Evolutionary conservation across 1,140 invertebrate genomes (phyloP), one percentile per base, ranked within the genome.

Genomic region (Bursaphelenchus mucronatus): DNA sequence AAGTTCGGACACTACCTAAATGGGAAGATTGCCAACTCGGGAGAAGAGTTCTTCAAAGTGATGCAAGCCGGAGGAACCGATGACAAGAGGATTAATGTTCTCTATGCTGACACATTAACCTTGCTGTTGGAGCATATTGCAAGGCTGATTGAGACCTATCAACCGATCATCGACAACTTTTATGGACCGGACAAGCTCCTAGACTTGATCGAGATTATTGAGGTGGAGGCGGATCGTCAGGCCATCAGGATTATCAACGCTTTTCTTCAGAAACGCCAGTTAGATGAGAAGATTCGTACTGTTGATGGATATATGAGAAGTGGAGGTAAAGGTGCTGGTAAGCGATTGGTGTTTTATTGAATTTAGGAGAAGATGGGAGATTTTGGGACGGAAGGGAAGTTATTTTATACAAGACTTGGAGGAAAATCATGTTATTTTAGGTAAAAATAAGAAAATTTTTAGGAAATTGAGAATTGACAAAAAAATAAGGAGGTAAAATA

Each of bases 1-100:
- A 89, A 92, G 76, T 95, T 96, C 81, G 90, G 91, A n/a, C 86
- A 86, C 19, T 97, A 94, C 82, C 85, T 98, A 3, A 90, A 90
- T 73, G 85, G 87, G 47, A 82, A 85, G 81, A 78, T 82, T 57
- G 70, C 67, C 13, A 61, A 68, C 41, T 21, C 71, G 5, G 78
- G 70, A 19, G 70, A 78, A 21, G 69, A 81, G 17, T 66, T 77
- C 44, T 68, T 66, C 8, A 90, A 92, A 84, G 88, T 90, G 11
- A 77, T 79, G 74, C 43, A 55, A 53, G 76, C 78, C 50, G 79
- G 79, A 11, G 79, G 79, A 51, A 84, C 84, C 56, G 86, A 84
- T 8, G 89, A 91, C 71, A 89, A 89, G 75, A 83, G 90, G 70
- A 84, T 87, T 6, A 85, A 86, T 77, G 86, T 92, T 50, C 87